These are phyloP conservation scores for Rhaphigaster nebulosa DNA, from an alignment of 2,888 invertebrate genomes.

Conservation along the genomic window DNA sequence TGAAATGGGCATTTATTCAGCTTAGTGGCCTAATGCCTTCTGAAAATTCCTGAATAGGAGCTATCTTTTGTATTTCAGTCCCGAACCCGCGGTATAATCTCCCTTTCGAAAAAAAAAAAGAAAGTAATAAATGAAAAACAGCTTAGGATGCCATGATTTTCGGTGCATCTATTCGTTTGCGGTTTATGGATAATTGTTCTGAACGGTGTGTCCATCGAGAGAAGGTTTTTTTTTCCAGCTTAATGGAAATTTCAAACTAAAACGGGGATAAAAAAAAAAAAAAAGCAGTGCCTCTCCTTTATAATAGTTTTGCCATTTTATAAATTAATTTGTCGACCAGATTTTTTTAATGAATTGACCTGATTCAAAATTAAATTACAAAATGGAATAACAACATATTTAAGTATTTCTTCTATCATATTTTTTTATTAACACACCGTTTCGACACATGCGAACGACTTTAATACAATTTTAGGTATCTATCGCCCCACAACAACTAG, in stretches of 20 bases:
- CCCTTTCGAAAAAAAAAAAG: neutral
- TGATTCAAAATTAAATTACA: no score
- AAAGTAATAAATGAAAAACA: neutral
- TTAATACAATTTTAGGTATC: no score
- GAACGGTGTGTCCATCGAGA: neutral
- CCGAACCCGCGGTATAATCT: neutral
- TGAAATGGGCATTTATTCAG: constrained; percentile 39
- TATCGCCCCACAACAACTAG: no score
- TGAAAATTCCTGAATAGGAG: constrained; percentile 9
- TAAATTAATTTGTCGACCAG: no score
- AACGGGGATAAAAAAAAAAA: neutral
- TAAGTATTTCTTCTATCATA: no score
- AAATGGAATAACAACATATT: no score
- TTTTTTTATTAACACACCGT: no score
- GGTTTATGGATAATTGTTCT: neutral
- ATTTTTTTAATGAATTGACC: no score
- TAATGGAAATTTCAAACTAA: neutral
- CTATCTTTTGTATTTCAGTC: constrained; percentile 23
- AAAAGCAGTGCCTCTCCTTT: no score
- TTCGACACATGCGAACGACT: no score
- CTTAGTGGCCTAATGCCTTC: constrained; percentile 12
- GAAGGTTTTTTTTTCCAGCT: neutral
- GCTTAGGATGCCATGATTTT: neutral
- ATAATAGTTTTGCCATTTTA: no score
- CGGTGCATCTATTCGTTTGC: constrained; percentile 16